phyloP scores from a whole-genome alignment of 2,113 vertebrate species.

The Cairina moschata region DNA sequence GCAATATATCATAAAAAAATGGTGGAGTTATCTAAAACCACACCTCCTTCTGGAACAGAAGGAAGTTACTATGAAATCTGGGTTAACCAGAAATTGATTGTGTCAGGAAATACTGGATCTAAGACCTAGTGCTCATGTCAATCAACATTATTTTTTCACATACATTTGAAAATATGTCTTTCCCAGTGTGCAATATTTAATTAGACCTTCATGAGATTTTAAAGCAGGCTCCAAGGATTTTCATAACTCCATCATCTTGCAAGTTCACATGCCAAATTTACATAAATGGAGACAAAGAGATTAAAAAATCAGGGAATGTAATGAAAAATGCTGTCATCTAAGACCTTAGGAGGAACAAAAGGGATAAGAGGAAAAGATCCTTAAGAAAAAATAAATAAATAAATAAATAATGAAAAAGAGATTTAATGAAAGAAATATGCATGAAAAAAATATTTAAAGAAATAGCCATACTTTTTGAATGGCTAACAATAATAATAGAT shows the following conservation, averaged over 20 bases:
- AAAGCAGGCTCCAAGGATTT: constrained; percentile 56
- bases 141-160: constrained; percentile 7
- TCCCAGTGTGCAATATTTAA: constrained; percentile 38
- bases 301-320: constrained; percentile 39
- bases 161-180: constrained; percentile 8
- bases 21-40: background rate
- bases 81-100: background rate
- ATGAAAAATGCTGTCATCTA: constrained; percentile 47
- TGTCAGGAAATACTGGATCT: background rate
- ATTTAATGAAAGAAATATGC: background rate
- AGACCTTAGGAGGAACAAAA: constrained; percentile 39
- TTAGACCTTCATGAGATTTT: constrained; percentile 50
- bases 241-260: constrained; percentile 22
- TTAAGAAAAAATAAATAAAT: background rate
- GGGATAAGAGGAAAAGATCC: background rate
- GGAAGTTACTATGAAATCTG: background rate
- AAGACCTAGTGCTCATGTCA: background rate
- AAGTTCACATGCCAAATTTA: constrained; percentile 47
- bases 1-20: background rate
- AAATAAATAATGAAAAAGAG: background rate
- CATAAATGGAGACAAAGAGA: constrained; percentile 53
- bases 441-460: background rate
- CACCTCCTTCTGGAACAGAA: background rate
- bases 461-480: background rate
- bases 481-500: constrained; percentile 16